Base-by-base conservation (phyloP, 2,797 vertebrate genomes). In the Hybognathus amarus region DNA sequence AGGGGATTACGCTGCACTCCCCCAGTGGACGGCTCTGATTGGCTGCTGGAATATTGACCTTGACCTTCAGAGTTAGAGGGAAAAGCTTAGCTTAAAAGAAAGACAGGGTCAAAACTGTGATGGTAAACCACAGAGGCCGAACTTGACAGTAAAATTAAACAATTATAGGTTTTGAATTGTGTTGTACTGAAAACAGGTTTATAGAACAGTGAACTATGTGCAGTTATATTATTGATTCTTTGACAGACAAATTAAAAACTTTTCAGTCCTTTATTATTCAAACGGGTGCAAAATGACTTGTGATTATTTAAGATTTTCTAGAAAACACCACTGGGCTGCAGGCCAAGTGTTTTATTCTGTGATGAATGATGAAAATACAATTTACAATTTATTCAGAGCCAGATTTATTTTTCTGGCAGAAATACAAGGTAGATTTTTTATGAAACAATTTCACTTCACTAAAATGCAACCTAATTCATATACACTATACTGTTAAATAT, bases 41-140 rank as follows among this genome's bases (percentile, higher is more conserved):
- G 91, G 89, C 82, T 88, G 59, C 10, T 63, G 59, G 42, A 69
- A 71, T 59, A 79, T 88, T 90, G 85, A 90, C 89, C 87, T 89
- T 91, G 87, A 90, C 85, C 84, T 80, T 82, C 63, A 56, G 75
- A 85, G 66, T 80, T 84, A 22, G 20, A 79, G 47, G 69, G 78
- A 27, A 66, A 74, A 59, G 76, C 76, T 70, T 45, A 83, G 50
- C 30, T 50, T 68, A 70, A 83, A 64, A 66, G 77, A 59, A 68
- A 80, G 52, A 80, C n/a, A 18, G n/a, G 70, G 77, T 59, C 27
- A 56, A 59, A 59, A 86, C 50, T 52, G 38, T 76, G 11, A 74
- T 20, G 67, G 2, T 59, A 68, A 42, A 66, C 30, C 47, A 22
- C 33, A 50, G 38, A 42, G 42, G 67, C 36, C 40, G 56, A 69